These are phyloP conservation scores for Rattus norvegicus DNA, from an alignment of 2,113 vertebrate genomes.

Conservation along the genomic window GRCr8 NC_086024.1:109056501-109057000, in stretches of 20 bases:
- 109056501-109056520: not conserved
- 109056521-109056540: not conserved
- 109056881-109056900: not conserved
- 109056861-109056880: not conserved
- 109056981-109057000: constrained; percentile 7
- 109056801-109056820: not conserved
- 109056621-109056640: not conserved
- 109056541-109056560: not conserved
- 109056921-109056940: not conserved
- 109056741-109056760: not conserved
- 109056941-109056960: constrained; percentile 15
- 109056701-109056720: not conserved
- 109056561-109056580: not conserved
- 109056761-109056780: not conserved
- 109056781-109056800: not conserved
- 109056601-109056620: not conserved
- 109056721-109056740: not conserved
- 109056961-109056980: constrained; percentile 21
- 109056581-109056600: not conserved
- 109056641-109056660: not conserved
- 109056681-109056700: not conserved
- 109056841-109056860: not conserved
- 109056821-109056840: not conserved
- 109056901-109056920: not conserved
- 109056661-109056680: not conserved